Evolutionary conservation across 1,140 invertebrate genomes (phyloP).

Genomic region (honey bee (Apis mellifera)): Amel_HAv3.1 CM009938.2:7114001-7114500

Average conservation of each 20-base stretch:
- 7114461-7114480: no score
- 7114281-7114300: slow-evolving; percentile 65
- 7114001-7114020: background rate
- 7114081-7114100: background rate
- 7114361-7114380: no score
- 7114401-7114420: background rate
- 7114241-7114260: slow-evolving; percentile 6
- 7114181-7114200: background rate
- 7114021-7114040: background rate
- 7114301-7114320: slow-evolving; percentile 51
- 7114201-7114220: background rate
- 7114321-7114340: slow-evolving; percentile 25
- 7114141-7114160: background rate
- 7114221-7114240: slow-evolving; percentile 1
- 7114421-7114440: background rate
- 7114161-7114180: slow-evolving; percentile 30
- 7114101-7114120: slow-evolving; percentile 12
- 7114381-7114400: background rate
- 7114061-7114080: background rate
- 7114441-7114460: background rate
- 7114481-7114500: no score
- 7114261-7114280: slow-evolving; percentile 57
- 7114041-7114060: background rate
- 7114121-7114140: slow-evolving; percentile 32
- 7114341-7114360: background rate